Evolutionary conservation across 2,797 vertebrate species (phyloP), one percentile per base, ranked within the genome.

Genomic region (Neostethus bicornis): DNA sequence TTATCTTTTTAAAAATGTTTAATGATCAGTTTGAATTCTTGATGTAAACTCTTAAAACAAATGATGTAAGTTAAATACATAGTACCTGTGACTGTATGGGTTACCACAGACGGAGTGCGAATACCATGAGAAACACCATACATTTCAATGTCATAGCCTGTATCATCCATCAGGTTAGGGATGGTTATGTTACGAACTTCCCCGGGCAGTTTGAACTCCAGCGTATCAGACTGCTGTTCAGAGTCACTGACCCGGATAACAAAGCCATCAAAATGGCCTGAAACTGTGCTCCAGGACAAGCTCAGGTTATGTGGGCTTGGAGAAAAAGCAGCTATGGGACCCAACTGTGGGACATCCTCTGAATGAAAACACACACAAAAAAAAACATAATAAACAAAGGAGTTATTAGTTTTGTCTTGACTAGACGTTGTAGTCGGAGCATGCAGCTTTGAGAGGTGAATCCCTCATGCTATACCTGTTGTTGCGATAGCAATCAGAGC

Each of bases 261-360:
- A 81, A 94, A 94, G 75, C 90, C 78, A 80, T 93, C 93, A 85
- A 96, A 94, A 73, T 90, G 87, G 70, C 93, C 93, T 5, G 88
- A 92, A 53, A 73, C 74, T 20, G 87, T 79, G 77, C 80, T 94
- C 95, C 94, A 96, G 38, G 92, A 93, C 87, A 96, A 61, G 77
- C 82, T 92, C 91, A 96, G 93, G 92, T 93, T 93, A 89, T 93
- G 88, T 0, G 92, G 90, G 70, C 88, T 92, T 80, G 85, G 80
- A 25, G 91, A 92, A 59, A 92, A 85, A 84, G 94, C 85, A 59
- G 91, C 74, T 88, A 96, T 62, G 32, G 34, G 81, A 75, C 93
- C 92, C 91, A 94, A 86, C 87, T 89, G 87, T 67, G 94, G 91
- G 80, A 93, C 91, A 23, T 91, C 90, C 87, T 96, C 95, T 96